These are phyloP conservation scores for Mesocentrotus franciscanus DNA, from an alignment of 53 echinoderm and acorn worm genomes.

Conservation along the genomic window DNA sequence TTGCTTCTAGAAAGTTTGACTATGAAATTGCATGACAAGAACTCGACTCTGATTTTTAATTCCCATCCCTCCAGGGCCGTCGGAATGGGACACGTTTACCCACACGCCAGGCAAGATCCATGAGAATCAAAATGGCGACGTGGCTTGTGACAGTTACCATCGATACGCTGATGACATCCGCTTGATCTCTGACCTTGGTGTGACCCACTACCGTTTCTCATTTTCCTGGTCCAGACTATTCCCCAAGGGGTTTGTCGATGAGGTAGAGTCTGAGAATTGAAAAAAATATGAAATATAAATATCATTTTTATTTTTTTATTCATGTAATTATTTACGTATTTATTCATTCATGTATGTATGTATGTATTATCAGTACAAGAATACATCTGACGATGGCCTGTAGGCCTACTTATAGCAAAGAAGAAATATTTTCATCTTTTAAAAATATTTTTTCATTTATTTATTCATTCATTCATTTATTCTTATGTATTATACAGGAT, in stretches of 20 bases:
- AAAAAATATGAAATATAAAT: not conserved
- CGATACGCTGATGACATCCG: conserved; percentile 80
- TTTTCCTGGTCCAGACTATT: conserved; percentile 89
- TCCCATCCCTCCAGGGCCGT: conserved; percentile 53
- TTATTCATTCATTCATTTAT: too few species aligned
- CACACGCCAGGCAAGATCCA: conserved; percentile 75
- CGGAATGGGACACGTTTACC: conserved; percentile 82
- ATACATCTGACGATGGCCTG: too few species aligned
- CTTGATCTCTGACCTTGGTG: conserved; percentile 80
- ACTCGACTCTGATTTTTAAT: not conserved
- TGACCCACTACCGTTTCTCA: conserved; percentile 92
- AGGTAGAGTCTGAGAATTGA: conserved; percentile 43
- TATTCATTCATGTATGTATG: not conserved
- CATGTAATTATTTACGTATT: not conserved
- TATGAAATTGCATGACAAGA: too few species aligned
- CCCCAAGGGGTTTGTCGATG: conserved; percentile 75
- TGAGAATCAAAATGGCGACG: conserved; percentile 79
- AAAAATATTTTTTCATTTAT: too few species aligned
- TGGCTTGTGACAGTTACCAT: conserved; percentile 92
- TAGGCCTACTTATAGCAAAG: too few species aligned
- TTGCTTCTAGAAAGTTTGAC: too few species aligned
- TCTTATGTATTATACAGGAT: too few species aligned
- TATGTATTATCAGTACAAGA: not conserved
- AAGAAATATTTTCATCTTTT: too few species aligned
- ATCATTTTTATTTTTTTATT: not conserved